Conservation (phyloP, 2,888 invertebrate species). For the Acleris laterana region DNA sequence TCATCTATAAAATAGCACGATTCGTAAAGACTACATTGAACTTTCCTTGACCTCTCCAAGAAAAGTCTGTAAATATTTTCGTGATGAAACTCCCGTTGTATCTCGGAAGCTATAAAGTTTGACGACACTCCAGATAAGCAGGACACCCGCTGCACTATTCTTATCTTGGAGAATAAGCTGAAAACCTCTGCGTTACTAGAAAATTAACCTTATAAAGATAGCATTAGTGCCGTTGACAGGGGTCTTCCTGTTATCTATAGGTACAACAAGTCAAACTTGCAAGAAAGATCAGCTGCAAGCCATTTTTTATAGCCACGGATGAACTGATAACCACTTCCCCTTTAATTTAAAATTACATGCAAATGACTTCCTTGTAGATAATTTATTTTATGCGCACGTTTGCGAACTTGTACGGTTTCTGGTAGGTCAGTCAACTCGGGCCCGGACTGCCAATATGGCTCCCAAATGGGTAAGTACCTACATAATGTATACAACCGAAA, state of each 20-base stretch:
- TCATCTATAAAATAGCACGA: no score
- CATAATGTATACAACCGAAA: no score
- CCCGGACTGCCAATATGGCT: no score
- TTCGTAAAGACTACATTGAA: no score
- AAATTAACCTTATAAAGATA: neutral
- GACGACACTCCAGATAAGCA: conserved; percentile 18
- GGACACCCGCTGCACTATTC: neutral
- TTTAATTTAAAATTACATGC: conserved; percentile 47
- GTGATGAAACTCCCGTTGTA: neutral
- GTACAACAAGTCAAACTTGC: no score
- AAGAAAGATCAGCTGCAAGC: neutral
- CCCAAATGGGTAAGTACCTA: no score
- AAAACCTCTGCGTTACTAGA: neutral
- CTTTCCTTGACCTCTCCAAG: no score
- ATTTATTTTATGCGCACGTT: conserved; percentile 44
- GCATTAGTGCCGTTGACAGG: neutral
- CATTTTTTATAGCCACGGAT: conserved; percentile 45
- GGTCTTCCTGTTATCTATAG: neutral
- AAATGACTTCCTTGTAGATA: conserved; percentile 44
- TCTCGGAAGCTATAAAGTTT: conserved; percentile 11
- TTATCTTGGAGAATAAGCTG: conserved; percentile 8
- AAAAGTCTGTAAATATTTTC: no score
- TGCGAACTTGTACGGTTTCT: conserved; percentile 34
- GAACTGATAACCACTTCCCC: conserved; percentile 55
- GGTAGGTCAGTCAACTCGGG: conserved; percentile 36